These are phyloP conservation scores for Pandemis cinnamomeana DNA, from an alignment of 2,888 invertebrate genomes.

Conservation along the genomic window DNA sequence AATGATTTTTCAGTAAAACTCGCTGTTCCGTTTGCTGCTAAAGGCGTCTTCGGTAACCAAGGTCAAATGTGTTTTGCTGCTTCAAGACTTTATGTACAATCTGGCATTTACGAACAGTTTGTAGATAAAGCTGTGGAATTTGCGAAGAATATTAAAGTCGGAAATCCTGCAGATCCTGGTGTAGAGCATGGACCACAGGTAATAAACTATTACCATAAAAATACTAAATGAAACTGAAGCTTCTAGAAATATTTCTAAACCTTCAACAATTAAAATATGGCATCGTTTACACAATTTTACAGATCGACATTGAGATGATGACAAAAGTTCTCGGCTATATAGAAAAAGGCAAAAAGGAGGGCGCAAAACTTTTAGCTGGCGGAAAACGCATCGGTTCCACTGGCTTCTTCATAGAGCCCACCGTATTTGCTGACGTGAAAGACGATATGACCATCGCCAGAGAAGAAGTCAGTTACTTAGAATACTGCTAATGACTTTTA, in stretches of 20 bases:
- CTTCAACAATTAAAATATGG: neutral
- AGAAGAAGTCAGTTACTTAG: slow-evolving; percentile 85
- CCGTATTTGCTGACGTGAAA: slow-evolving; percentile 89
- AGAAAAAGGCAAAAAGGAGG: slow-evolving; percentile 90
- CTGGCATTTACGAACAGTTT: slow-evolving; percentile 94
- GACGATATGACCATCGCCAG: slow-evolving; percentile 91
- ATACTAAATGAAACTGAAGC: neutral
- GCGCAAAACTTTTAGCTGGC: slow-evolving; percentile 90
- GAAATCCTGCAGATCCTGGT: slow-evolving; percentile 90
- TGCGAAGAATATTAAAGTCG: slow-evolving; percentile 89
- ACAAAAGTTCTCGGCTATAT: slow-evolving; percentile 91
- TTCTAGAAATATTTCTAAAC: neutral
- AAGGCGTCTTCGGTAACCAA: slow-evolving; percentile 50
- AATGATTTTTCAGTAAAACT: slow-evolving; percentile 64
- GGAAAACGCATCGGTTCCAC: slow-evolving; percentile 86
- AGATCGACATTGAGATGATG: slow-evolving; percentile 89
- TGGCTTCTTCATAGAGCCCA: slow-evolving; percentile 91
- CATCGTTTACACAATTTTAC: slow-evolving; percentile 23
- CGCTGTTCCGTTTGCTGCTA: slow-evolving; percentile 74
- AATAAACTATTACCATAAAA: neutral
- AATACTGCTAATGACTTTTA: neutral
- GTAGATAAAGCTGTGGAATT: slow-evolving; percentile 89
- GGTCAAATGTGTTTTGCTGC: slow-evolving; percentile 37
- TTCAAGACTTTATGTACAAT: slow-evolving; percentile 29
- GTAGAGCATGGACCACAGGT: slow-evolving; percentile 94